Base-by-base conservation (phyloP, 1,140 invertebrate species). In the Papilio glaucus region DNA sequence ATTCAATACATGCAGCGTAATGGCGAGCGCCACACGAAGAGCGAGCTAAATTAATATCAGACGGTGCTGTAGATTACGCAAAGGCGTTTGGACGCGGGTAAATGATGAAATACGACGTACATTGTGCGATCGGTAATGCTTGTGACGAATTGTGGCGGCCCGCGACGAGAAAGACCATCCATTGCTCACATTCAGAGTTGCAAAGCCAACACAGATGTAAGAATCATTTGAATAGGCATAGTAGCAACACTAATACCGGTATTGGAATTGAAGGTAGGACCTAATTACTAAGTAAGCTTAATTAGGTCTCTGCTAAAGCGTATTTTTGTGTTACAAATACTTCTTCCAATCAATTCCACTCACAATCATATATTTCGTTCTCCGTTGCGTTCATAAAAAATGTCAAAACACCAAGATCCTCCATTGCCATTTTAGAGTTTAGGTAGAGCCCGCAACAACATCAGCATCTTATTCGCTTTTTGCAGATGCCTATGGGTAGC, bases 171-270 rank as follows among this genome's bases (percentile, higher is more conserved):
- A 72, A 65, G 72, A 57, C 9, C 65, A 12, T 24, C 65, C 42
- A 69, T 69, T 69, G 42, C 41, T 67, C 63, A 67, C 39, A 62
- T 62, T 62, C 60, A 42, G 24, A 73, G 75, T 73, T 76, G 75
- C 42, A 7, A 68, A 71, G 26, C n/a, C 38, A n/a, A 15, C 10
- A 7, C 45, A 13, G 60, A 73, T 13, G 45, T 18, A 5, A 4
- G 45, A 76, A 73, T 1, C 1, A 24, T 37, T 67, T 18, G 72
- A 76, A 37, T 9, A 8, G 68, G 41, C 18, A 60, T 37, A 33
- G 15, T 24, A 38, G 12, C 12, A 57, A 57, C 21, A 21, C 9
- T 9, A 21, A 33, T 33, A 33, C 29, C 29, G 6, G 2, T 6
- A 33, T 33, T 33, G 29, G 6, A 33, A 33, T 3, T 33, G 29